Base-by-base conservation (phyloP, 2,113 vertebrate species). In the Halichoeres trimaculatus region DNA sequence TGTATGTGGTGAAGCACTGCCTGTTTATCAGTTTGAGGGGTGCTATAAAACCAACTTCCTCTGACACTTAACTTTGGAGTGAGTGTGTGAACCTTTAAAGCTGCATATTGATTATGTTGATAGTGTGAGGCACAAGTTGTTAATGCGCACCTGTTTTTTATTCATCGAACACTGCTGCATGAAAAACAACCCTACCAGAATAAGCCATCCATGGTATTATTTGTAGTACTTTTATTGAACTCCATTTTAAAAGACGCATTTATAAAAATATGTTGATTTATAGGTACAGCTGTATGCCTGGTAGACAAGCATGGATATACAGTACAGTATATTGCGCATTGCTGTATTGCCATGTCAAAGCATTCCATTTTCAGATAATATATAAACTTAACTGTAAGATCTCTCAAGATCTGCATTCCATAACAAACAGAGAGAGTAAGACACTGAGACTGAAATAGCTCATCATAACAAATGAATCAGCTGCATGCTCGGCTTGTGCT, bases 261-360 rank as follows among this genome's bases (percentile, higher is more conserved):
- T 93, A 94, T 84, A 94, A 93, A 95, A 93, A 95, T 94, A 95
- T 82, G 83, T 85, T 76, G 74, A 91, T 92, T 83, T 93, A 87
- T 86, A 83, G 74, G 75, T 87, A 74, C 54, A 16, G 56, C 47
- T 71, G 81, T 56, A 83, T 80, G 78, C 81, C 84, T 84, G 74
- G 85, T 87, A 70, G 83, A 90, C 85, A 91, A 82, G 88, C 89
- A 86, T 85, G 51, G 82, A 63, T 78, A 87, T 76, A 84, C 67
- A 61, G 58, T 79, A 70, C 65, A 85, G 72, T 79, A 86, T 57
- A 86, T 65, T 80, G 81, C 59, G 73, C 75, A 81, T 84, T 72
- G 81, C 72, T 72, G 76, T 83, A 74, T 63, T 81, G 78, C 84
- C 73, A 78, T 85, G 43, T 87, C 70, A 77, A 82, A 86, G 84